phyloP scores from a whole-genome alignment of 2,888 invertebrate genomes.

The Zaprionus obscuricornis region DNA sequence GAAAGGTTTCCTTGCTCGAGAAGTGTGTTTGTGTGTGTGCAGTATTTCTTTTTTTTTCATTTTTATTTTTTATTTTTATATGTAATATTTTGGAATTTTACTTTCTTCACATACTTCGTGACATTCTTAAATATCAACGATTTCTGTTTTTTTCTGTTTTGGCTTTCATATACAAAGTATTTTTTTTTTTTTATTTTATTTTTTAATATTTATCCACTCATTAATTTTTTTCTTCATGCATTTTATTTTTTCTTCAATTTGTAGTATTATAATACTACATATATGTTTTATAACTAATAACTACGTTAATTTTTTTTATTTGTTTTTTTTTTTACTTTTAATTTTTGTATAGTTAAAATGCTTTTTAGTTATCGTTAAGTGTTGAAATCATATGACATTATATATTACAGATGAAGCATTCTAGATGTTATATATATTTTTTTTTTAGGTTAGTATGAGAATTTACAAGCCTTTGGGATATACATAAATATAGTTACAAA shows the following conservation, averaged over 20 bases:
- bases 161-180: constrained; percentile 52
- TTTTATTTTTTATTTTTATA: constrained; percentile 12
- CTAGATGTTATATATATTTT: too few relatives aligned
- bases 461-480: constrained; percentile 67
- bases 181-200: too few relatives aligned
- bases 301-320: too few relatives aligned
- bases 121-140: constrained; percentile 10
- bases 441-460: constrained; percentile 61
- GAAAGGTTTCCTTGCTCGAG: constrained; percentile 74
- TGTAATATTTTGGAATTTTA: constrained; percentile 2
- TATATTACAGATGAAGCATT: constrained; percentile 75
- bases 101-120: constrained; percentile 26
- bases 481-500: constrained; percentile 27
- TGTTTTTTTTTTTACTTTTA: constrained; percentile 30
- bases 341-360: constrained; percentile 64
- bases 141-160: constrained; percentile 19
- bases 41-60: constrained; percentile 25
- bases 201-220: too few relatives aligned
- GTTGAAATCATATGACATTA: constrained; percentile 57
- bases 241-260: constrained; percentile 6
- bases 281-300: constrained; percentile 36
- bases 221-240: constrained; percentile 24
- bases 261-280: constrained; percentile 28
- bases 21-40: constrained; percentile 52
- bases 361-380: constrained; percentile 39